Evolutionary conservation across 2,797 vertebrate genomes (phyloP).

Genomic region (Iguana delicatissima): DNA sequence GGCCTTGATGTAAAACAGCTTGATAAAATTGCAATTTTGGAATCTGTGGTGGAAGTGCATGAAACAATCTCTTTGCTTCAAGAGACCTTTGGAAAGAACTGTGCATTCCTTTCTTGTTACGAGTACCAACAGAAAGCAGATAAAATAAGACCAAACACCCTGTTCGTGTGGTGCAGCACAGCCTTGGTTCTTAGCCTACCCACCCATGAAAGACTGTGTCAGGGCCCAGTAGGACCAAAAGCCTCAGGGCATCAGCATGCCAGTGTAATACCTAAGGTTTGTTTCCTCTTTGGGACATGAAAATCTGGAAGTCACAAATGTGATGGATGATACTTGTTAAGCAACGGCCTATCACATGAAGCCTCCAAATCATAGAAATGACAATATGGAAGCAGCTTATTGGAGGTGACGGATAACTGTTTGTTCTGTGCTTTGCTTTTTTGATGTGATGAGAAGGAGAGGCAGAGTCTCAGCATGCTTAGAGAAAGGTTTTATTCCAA

Average conservation of each 20-base stretch:
- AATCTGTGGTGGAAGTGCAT: background rate
- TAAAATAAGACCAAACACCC: no score
- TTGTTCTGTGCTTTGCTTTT: constrained; percentile 30
- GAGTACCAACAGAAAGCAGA: background rate
- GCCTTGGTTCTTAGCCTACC: background rate
- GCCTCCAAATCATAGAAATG: background rate
- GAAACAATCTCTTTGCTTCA: background rate
- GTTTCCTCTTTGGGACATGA: background rate
- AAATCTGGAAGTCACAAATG: background rate
- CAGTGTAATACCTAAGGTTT: constrained; percentile 37
- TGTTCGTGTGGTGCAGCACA: background rate
- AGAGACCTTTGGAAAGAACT: background rate
- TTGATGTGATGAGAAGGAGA: constrained; percentile 13
- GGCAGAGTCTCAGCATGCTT: no score
- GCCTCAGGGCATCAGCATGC: constrained; percentile 40
- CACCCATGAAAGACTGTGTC: constrained; percentile 23
- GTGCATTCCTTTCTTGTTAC: constrained; percentile 38
- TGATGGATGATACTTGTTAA: constrained; percentile 5
- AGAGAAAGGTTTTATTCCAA: no score
- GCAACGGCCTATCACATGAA: background rate
- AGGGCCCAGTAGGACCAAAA: background rate
- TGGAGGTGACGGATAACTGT: constrained; percentile 7
- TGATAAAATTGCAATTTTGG: background rate
- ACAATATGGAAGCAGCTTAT: background rate
- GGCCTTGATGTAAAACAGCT: background rate